These are phyloP conservation scores for Halictus ligatus DNA, from an alignment of 2,888 invertebrate species.

Conservation along the genomic window DNA sequence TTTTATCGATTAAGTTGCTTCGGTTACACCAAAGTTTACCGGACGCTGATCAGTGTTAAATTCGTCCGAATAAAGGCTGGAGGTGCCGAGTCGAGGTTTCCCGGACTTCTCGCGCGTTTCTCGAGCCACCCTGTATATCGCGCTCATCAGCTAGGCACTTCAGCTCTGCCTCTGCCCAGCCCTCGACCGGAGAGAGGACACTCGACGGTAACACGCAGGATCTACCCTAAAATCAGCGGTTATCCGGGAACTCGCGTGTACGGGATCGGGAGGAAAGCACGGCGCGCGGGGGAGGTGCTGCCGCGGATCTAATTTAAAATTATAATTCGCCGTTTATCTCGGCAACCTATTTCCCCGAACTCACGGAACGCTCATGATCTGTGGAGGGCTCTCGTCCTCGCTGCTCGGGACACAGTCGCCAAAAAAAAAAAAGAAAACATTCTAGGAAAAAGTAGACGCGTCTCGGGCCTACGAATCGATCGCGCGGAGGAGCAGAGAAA, in stretches of 20 bases:
- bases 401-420: not conserved
- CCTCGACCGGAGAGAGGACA: conserved; percentile 8
- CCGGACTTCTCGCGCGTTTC: not conserved
- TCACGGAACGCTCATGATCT: conserved; percentile 32
- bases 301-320: conserved; percentile 44
- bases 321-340: conserved; percentile 51
- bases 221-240: conserved; percentile 22
- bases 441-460: not conserved
- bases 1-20: too few relatives aligned
- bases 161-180: not conserved
- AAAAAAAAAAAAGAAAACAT: not conserved
- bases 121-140: conserved; percentile 1
- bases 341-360: conserved; percentile 48
- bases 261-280: not conserved
- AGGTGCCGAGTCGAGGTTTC: not conserved
- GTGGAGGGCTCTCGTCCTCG: conserved; percentile 8
- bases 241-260: conserved; percentile 10
- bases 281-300: conserved; percentile 23
- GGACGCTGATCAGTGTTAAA: not conserved
- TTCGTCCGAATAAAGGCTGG: not conserved
- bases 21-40: too few relatives aligned
- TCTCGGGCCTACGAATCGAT: not conserved
- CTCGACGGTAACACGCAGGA: conserved; percentile 17
- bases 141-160: not conserved
- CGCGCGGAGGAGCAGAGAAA: not conserved